Base-by-base conservation (phyloP, 2,888 invertebrate genomes). In the Palloptera scutellata region DNA sequence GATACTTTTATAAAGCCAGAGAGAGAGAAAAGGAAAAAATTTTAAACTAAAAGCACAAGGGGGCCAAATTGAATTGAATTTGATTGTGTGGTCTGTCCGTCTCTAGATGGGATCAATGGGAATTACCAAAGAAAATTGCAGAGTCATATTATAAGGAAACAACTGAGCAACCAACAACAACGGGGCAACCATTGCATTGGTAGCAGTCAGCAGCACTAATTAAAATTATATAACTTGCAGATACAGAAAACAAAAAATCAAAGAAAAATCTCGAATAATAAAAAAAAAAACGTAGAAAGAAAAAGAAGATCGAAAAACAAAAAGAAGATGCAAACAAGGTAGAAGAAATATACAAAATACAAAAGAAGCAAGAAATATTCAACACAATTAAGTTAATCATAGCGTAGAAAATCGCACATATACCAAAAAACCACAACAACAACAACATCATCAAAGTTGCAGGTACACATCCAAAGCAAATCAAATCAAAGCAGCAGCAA, bases 131-230 rank as follows among this genome's bases (percentile, higher is more conserved):
- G 55, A 62, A 62, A 67, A 53, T 55, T 40, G 63, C 67, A 69
- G 65, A 71, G 66, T 41, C 57, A 64, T 48, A 55, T 51, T 57
- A 64, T 64, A 48, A 55, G 64, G 64, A 64, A 64, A 45, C 57
- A 57, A 45, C 48, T 40, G 8, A 19, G 51, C 45, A 57, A 64
- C 30, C 30, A 64, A 17, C 17, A 55, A 30, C n/a, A 55, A 63
- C 15, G 55, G 48, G 41, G 48, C 48, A 15, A 5, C 5, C 48
- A 48, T 13, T 8, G 48, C 48, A 48, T 48, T n/a, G 48, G 15
- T 15, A 48, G 11, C 48, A 15, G 48, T 5, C 10, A 48, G 48
- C 48, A 48, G 11, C 10, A 48, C 5, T 48, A 48, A 48, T 8
- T 15, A 48, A 64, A 66, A 30, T 59, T 64, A 58, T 58, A 64